These are phyloP conservation scores for Mimumesa dahlbomi DNA, from an alignment of 2,888 invertebrate genomes.

Conservation along the genomic window DNA sequence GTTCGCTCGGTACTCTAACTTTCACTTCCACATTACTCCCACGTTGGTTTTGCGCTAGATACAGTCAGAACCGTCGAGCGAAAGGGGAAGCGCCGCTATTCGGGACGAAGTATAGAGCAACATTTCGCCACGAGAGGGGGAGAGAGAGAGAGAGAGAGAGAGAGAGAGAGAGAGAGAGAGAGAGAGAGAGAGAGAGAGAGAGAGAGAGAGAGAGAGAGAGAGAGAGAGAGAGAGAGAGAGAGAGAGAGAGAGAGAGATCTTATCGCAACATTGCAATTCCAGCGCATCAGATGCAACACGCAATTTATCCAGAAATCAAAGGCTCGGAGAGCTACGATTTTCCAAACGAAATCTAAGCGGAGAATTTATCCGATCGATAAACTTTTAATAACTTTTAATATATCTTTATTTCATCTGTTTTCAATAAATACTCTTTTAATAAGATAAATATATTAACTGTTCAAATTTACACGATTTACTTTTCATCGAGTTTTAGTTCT, in stretches of 20 bases:
- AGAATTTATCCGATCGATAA: too few relatives aligned
- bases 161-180: conserved; percentile 26
- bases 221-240: conserved; percentile 26
- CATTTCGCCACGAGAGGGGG: conserved; percentile 34
- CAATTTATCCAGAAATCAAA: conserved; percentile 25
- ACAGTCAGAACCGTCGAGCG: conserved; percentile 27
- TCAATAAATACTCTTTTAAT: too few relatives aligned
- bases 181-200: neutral
- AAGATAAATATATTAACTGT: too few relatives aligned
- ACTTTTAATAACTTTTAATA: too few relatives aligned
- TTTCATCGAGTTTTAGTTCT: too few relatives aligned
- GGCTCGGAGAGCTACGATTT: too few relatives aligned
- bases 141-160: conserved; percentile 26
- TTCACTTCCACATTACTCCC: conserved; percentile 73
- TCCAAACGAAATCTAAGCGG: too few relatives aligned
- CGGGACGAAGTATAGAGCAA: conserved; percentile 28
- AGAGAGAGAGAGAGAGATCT: conserved; percentile 31
- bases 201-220: conserved; percentile 24
- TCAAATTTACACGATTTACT: too few relatives aligned
- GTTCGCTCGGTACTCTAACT: conserved; percentile 52
- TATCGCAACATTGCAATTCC: conserved; percentile 26
- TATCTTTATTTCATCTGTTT: too few relatives aligned
- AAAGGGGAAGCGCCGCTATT: conserved; percentile 59
- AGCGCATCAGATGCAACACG: conserved; percentile 1
- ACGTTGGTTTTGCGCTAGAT: conserved; percentile 69